Evolutionary conservation across 2,113 vertebrate species (phyloP).

Genomic region (Zapornia atra): DNA sequence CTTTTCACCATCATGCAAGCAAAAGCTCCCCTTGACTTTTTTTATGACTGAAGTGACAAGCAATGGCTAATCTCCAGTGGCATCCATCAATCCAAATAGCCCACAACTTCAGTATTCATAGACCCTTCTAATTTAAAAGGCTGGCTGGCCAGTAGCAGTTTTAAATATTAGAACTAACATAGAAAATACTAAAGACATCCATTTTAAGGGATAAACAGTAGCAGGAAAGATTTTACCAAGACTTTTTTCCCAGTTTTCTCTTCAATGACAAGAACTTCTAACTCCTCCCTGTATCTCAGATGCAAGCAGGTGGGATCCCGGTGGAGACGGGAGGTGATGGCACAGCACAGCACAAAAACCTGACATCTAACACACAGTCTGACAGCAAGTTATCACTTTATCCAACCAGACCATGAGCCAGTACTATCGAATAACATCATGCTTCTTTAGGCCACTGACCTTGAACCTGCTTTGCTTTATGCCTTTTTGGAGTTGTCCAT

Average conservation of each 20-base stretch:
- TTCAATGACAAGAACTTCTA: background rate
- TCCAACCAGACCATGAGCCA: background rate
- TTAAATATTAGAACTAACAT: background rate
- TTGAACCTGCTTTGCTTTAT: background rate
- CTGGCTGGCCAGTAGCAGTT: background rate
- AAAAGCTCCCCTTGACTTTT: background rate
- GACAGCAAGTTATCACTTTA: background rate
- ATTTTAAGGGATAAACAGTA: background rate
- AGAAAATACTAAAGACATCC: rapidly evolving
- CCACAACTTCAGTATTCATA: background rate
- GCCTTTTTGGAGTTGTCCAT: background rate
- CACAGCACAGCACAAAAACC: background rate
- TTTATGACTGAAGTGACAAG: background rate
- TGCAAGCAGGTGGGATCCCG: background rate
- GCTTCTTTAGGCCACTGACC: background rate
- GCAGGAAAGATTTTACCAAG: background rate
- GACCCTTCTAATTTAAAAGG: background rate
- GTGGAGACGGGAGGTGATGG: background rate
- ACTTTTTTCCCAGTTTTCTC: background rate
- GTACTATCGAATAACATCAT: background rate
- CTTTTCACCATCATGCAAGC: background rate
- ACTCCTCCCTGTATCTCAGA: background rate
- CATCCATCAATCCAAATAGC: background rate
- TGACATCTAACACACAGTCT: background rate
- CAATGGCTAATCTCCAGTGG: background rate